Evolutionary conservation across 2,797 vertebrate genomes (phyloP).

Genomic region (Hapalemur alaotrensis): DNA sequence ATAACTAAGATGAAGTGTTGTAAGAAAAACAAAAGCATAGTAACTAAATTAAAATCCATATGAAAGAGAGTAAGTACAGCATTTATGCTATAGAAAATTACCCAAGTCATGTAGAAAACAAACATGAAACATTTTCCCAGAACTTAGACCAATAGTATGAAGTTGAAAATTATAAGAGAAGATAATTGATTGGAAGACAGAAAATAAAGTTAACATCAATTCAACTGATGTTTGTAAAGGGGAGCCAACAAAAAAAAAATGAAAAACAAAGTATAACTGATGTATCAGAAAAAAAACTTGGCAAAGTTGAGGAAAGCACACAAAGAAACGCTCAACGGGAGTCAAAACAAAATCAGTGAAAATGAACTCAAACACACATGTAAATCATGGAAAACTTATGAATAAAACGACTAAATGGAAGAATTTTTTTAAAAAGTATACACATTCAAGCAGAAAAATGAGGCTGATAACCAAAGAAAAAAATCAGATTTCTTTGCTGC

Average conservation of each 20-base stretch:
- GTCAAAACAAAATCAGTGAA: neutral
- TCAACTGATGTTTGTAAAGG: neutral
- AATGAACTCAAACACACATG: neutral
- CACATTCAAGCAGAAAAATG: neutral
- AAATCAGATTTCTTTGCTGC: neutral
- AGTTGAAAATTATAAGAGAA: neutral
- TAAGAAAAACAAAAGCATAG: neutral
- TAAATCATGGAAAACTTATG: neutral
- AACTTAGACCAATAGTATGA: neutral
- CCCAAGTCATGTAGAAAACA: neutral
- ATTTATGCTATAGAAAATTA: neutral
- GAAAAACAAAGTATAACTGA: neutral
- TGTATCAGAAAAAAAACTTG: neutral
- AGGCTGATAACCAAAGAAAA: neutral
- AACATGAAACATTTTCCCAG: neutral
- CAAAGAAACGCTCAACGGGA: neutral
- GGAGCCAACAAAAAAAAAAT: neutral
- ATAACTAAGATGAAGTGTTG: neutral
- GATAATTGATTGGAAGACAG: neutral
- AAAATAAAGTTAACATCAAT: neutral
- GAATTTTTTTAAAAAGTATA: neutral
- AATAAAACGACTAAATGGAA: neutral
- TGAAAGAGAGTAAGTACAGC: neutral
- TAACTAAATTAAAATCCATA: neutral
- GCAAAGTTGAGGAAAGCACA: neutral